Base-by-base conservation (phyloP, 2,113 vertebrate species). In the Upupa epops region DNA sequence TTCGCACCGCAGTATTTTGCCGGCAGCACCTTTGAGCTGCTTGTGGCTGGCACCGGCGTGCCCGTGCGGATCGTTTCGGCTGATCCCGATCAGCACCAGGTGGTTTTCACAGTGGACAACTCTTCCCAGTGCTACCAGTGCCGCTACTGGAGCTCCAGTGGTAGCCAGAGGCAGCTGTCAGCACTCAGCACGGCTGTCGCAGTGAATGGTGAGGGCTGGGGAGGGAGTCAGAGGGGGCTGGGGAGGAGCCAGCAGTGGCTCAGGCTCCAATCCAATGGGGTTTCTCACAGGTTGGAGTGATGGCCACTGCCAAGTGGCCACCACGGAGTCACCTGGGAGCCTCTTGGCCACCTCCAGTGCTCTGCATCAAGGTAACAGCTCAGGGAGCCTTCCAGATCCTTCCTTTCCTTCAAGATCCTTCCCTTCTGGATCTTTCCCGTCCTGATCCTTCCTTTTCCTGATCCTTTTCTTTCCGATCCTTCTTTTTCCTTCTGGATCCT, bases 21-120 rank as follows among this genome's bases (percentile, higher is more conserved):
- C 4, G 80, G 77, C 65, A 83, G 83, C 52, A 51, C 74, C 79
- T 79, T 92, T 8, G 68, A 72, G 76, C 82, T 95, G 2, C 15
- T 90, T 3, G 24, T 1, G 6, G 45, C 0, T 6, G 81, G 42
- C 0, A 2, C 61, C 12, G 2, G 12, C 0, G 6, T 2, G 3
- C 36, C 89, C 4, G 1, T 5, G 7, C 71, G 2, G 32, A 71
- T 8, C 16, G 0, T 79, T 5, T 2, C 26, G 0, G 66, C 87
- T 4, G 2, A 37, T 7, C 83, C 61, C 1, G 29, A 6, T 3
- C 58, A 18, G 5, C 32, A 83, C 69, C 3, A 4, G 6, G 89
- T 37, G 4, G 74, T 59, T 14, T 94, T 95, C 40, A 2, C 26
- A 10, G 52, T 94, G 59, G 42, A 69, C 2, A 45, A 8, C 4